Conservation (phyloP, 2,888 invertebrate genomes). For the Ophioninae sp. region DNA sequence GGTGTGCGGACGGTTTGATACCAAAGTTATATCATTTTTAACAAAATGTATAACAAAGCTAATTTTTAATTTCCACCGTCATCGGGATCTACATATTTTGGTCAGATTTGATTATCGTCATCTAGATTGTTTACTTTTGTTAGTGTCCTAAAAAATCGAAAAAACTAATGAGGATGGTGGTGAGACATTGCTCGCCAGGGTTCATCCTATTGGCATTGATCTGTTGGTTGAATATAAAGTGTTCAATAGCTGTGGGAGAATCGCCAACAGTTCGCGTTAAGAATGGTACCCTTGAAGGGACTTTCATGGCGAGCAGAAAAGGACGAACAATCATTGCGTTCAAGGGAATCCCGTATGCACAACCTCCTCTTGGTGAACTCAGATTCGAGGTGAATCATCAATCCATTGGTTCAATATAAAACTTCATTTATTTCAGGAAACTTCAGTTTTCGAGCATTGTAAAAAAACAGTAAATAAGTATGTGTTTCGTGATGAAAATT, state of each 20-base stretch:
- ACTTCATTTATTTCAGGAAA: not conserved
- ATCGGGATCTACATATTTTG: not conserved
- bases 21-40: not conserved
- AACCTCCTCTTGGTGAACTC: slow-evolving; percentile 84
- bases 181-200: not conserved
- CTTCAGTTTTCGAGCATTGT: no score
- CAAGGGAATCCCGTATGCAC: slow-evolving; percentile 86
- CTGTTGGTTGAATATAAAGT: slow-evolving; percentile 32
- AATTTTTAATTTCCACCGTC: not conserved
- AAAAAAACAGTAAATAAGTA: not conserved
- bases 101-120: not conserved
- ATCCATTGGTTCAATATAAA: not conserved
- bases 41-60: not conserved
- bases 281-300: slow-evolving; percentile 83
- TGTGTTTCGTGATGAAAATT: not conserved
- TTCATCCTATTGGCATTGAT: slow-evolving; percentile 32
- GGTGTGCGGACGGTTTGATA: not conserved
- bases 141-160: not conserved
- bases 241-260: slow-evolving; percentile 9
- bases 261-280: slow-evolving; percentile 78
- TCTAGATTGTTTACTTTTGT: not conserved
- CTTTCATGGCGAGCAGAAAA: slow-evolving; percentile 82
- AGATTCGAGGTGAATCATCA: slow-evolving; percentile 84
- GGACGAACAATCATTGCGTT: slow-evolving; percentile 85
- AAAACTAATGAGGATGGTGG: not conserved